Conservation (phyloP, 2,113 vertebrate species). For the Orthonyx spaldingii region DNA sequence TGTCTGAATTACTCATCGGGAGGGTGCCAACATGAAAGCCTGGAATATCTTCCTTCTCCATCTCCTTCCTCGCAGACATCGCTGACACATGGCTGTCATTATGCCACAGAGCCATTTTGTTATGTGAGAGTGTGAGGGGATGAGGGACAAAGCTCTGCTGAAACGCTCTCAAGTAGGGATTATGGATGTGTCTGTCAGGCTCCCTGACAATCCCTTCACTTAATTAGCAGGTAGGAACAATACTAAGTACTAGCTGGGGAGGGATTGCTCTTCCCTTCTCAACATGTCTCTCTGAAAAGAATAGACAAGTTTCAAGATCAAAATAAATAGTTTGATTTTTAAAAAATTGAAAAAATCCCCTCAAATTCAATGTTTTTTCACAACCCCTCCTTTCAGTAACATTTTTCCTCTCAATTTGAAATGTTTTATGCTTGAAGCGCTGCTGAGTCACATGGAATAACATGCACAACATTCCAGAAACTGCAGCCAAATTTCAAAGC, state of each 20-base stretch:
- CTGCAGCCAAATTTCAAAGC: not conserved
- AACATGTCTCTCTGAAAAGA: not conserved
- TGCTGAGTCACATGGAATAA: not conserved
- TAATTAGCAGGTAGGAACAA: conserved; percentile 15
- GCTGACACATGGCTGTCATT: not conserved
- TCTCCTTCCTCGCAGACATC: not conserved
- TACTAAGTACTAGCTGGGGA: not conserved
- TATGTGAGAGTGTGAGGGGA: not conserved
- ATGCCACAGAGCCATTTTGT: not conserved
- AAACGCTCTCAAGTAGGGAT: not conserved
- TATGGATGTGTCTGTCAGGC: conserved; percentile 2
- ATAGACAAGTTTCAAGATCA: not conserved
- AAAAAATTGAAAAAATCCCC: no score
- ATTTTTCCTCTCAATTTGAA: not conserved
- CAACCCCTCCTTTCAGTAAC: not conserved
- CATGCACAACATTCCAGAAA: not conserved
- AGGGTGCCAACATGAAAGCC: not conserved
- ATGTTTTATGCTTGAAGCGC: not conserved
- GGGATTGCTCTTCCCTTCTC: not conserved
- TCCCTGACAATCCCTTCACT: not conserved
- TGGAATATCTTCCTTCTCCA: not conserved
- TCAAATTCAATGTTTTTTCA: not conserved
- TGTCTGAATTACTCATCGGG: conserved; percentile 25
- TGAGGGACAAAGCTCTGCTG: not conserved
- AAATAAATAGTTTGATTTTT: not conserved